Evolutionary conservation across 2,888 invertebrate genomes (phyloP), one percentile per base, ranked within the genome.

Genomic region (Cephus sareptanus): DNA sequence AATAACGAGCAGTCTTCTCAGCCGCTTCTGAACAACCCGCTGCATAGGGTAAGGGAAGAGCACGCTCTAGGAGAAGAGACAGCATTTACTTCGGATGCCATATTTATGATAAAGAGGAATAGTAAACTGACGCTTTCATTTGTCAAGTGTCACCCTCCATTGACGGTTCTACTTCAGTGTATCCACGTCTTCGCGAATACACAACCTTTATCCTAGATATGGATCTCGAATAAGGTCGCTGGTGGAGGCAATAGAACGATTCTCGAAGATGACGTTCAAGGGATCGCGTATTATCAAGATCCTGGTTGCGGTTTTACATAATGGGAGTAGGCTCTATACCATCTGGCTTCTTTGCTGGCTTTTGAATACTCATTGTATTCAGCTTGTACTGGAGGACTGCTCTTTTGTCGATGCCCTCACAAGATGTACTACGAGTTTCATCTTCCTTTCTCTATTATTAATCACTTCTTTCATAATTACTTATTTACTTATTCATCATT

Each of bases 11-110:
- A 56, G 56, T 56, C 56, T 56, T 56, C 56, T 56, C 78, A 78
- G 75, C 78, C 78, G 34, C 78, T 75, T 78, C 78, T 75, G 75
- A 78, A 76, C 75, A 73, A 75, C 75, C 73, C 75, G 76, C 75
- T 78, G 78, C 73, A 78, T 75, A 73, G 78, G 78, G 78, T 78
- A 78, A 78, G 78, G 71, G 56, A 23, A 70, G 75, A 75, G 75
- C 77, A 77, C 40, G 77, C 75, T 75, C 75, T 77, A 77, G 75
- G 56, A 75, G 33, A 69, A 40, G 40, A 40, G n/a, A 76, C 30
- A 77, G 75, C 56, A 56, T 9, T 56, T 56, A 56, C 56, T 31
- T 75, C 77, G 69, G 23, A 71, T 70, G 77, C 77, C 77, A 77
- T 77, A 77, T 75, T 75, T 77, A 34, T 75, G 40, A 77, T 77